Base-by-base conservation (phyloP, 2,888 invertebrate species). In the Micoletzkya japonica region DNA sequence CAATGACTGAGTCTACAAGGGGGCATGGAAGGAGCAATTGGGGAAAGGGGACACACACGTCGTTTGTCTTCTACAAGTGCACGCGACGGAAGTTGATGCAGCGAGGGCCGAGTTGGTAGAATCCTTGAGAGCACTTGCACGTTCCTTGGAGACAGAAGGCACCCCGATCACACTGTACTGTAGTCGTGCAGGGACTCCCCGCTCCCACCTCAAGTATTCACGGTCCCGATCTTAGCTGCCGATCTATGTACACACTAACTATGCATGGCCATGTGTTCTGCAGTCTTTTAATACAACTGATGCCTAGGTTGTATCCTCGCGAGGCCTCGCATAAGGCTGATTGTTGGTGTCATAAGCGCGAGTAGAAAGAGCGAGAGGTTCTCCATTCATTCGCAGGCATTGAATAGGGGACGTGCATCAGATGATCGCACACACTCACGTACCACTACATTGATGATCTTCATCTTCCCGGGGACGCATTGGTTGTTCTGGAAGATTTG, bases 131-230 rank as follows among this genome's bases (percentile, higher is more conserved):
- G 57, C 72, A 74, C 17, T 60, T 59, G 70, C 76, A 76, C 6
- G 67, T 67, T 64, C 74, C 74, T 20, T 52, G 59, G 4, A 54
- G 34, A 32, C 74, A 74, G 44, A 71, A 74, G 4, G 74, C 74
- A n/a, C 72, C 72, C 20, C 72, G 67, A 14, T 70, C 63, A 34
- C 74, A 74, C 28, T 74, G 74, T 0, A 70, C 61, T 14, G 72
- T 71, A 52, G 72, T 74, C 56, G 70, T 36, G 58, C 74, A 74
- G 2, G 28, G 49, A 4, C 20, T 50, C 2, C 74, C 74, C n/a
- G 70, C 74, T 2, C 71, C 73, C 26, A 76, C 72, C 77, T 77
- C 61, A 69, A 73, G 37, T n/a, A n/a, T n/a, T n/a, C n/a, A n/a
- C n/a, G n/a, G n/a, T n/a, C n/a, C n/a, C n/a, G n/a, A n/a, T n/a